Base-by-base conservation (phyloP, 2,113 vertebrate genomes). In the Platichthys stellatus region DNA sequence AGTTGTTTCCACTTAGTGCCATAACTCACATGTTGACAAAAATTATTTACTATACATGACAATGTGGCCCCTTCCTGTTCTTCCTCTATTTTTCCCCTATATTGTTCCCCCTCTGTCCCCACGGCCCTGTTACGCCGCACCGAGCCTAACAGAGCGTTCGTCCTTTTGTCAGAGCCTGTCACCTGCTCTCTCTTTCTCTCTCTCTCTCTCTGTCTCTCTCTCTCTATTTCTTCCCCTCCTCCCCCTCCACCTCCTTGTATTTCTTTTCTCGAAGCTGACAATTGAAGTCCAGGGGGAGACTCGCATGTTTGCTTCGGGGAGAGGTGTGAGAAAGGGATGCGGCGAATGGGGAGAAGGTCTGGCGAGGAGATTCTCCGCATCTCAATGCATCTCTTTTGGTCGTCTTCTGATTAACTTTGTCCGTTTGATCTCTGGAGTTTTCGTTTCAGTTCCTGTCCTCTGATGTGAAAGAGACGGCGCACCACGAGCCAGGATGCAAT, bases 81-180 rank as follows among this genome's bases (percentile, higher is more conserved):
- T 89, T 69, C 28, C 28, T 31, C 81, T 73, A 76, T 89, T 86
- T 82, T 84, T 83, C 80, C 76, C 78, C 66, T 40, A 89, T 84
- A 91, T 90, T 82, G 86, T 89, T 90, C 80, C 20, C 79, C 68
- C 45, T 58, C 67, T 8, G 81, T 95, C 94, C 93, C 93, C 72
- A 73, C 86, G 90, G 93, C 88, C 89, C 92, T 88, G 90, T 92
- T 93, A 92, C 80, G 77, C 86, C 86, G 89, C 80, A 74, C 86
- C 57, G 65, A 81, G 88, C 86, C 89, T 89, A 90, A 93, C 90
- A 58, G 90, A 91, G 89, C 86, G 80, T 90, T 87, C 86, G 82
- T 93, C 89, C 90, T 92, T 92, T 91, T 92, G 93, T 93, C 90
- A 91, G 89, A 24, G 79, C 84, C 90, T 92, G 92, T 93, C 90